phyloP scores from a whole-genome alignment of 2,888 invertebrate species.

The Nephrotoma appendiculata region DNA sequence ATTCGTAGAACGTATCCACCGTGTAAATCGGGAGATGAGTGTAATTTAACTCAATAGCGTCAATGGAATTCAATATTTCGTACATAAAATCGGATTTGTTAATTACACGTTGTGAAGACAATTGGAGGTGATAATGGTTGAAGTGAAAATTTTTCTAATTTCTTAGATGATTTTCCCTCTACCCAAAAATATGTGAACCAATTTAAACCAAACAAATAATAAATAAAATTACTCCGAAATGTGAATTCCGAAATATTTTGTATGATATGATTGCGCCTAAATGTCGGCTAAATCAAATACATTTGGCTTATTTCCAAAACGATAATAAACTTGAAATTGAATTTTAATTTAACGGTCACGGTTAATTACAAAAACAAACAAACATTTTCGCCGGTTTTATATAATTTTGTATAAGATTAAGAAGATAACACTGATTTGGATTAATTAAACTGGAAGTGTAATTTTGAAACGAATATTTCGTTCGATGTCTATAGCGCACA shows the following conservation, averaged over 20 bases:
- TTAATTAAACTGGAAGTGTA: neutral
- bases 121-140: too few species aligned
- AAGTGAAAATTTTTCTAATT: too few species aligned
- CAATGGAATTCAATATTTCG: too few species aligned
- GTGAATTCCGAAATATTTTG: neutral
- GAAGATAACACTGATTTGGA: neutral
- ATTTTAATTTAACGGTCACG: neutral
- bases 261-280: neutral
- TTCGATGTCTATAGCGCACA: neutral
- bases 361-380: neutral
- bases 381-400: neutral
- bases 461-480: neutral
- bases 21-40: too few species aligned
- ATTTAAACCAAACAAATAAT: too few species aligned
- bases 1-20: too few species aligned
- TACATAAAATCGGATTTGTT: too few species aligned
- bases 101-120: too few species aligned
- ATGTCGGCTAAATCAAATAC: neutral
- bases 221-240: neutral
- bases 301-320: neutral
- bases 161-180: too few species aligned
- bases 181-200: too few species aligned
- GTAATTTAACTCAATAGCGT: too few species aligned
- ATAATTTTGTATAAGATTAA: neutral
- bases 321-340: neutral